Evolutionary conservation across 1,140 invertebrate genomes (phyloP), one percentile per base, ranked within the genome.

Genomic region (Calephelis nemesis): DNA sequence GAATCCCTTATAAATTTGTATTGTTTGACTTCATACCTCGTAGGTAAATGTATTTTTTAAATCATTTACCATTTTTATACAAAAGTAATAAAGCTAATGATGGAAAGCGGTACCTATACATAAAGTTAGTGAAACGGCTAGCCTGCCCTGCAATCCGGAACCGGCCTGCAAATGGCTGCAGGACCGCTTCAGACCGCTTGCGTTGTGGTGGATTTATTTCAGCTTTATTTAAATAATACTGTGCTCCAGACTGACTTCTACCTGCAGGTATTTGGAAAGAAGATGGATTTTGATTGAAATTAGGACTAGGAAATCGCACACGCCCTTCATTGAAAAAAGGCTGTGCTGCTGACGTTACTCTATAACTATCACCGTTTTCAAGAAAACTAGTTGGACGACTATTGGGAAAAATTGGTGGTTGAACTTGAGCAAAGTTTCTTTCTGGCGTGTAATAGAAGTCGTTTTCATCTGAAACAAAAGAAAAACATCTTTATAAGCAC

Each of bases 381-480:
- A 82, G 88, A 47, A 87, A 90, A 63, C 82, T 82, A 62, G 87
- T 70, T 60, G 84, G 83, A 50, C 85, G 83, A 82, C 71, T 88
- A 63, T 88, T 91, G 69, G 87, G 75, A 82, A 82, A 91, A 75
- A 91, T 74, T 78, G 89, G 80, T 50, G 87, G 89, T 81, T 91
- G 89, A 77, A 89, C 87, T 91, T 91, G 89, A 82, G 89, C 89
- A 85, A 86, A 91, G 77, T 74, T 91, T 83, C 87, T 87, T 83
- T 91, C 89, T 75, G 87, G 86, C 79, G 87, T 84, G 75, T 89
- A 90, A 74, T 84, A 90, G 74, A 85, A 91, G 70, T 88, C 82
- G 65, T 89, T 85, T 78, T 87, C 85, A 84, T 88, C 88, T 91
- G 88, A 74, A 88, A 88, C 69, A 73, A 86, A 30, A 76, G 60